A percentile compares a stretch with the other conserved stretches of the same genome.
These are phyloP conservation scores for Papilio dardanus DNA, from an alignment of 1,140 invertebrate genomes.

Conservation along the genomic window DNA sequence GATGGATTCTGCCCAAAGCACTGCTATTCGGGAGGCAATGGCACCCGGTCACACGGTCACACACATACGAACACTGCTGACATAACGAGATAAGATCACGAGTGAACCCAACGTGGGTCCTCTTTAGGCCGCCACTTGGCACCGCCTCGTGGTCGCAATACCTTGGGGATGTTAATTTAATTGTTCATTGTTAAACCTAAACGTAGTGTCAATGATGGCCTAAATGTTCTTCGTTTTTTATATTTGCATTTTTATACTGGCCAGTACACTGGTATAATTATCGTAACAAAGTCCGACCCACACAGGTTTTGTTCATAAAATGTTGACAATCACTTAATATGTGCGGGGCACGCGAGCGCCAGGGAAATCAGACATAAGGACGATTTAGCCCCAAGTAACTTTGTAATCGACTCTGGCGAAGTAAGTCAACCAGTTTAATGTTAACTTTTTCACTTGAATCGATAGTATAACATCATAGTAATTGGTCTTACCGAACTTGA, in stretches of 20 bases:
- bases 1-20: background rate
- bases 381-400: background rate
- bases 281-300: no score
- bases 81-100: background rate
- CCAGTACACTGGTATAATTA: no score
- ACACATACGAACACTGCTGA: background rate
- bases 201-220: background rate
- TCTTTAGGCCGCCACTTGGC: background rate
- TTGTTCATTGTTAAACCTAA: background rate
- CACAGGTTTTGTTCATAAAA: background rate
- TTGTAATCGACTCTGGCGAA: background rate
- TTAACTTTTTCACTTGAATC: background rate
- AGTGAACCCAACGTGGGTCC: background rate
- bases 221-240: background rate
- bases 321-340: background rate
- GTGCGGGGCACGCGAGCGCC: background rate
- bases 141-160: background rate
- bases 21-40: background rate
- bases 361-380: background rate
- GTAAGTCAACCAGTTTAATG: background rate
- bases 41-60: background rate
- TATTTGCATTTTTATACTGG: no score
- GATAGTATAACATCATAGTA: background rate
- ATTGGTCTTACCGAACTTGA: background rate
- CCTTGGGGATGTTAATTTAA: background rate